Conservation (phyloP, 2,888 invertebrate species). For the Molorchus minor region DNA sequence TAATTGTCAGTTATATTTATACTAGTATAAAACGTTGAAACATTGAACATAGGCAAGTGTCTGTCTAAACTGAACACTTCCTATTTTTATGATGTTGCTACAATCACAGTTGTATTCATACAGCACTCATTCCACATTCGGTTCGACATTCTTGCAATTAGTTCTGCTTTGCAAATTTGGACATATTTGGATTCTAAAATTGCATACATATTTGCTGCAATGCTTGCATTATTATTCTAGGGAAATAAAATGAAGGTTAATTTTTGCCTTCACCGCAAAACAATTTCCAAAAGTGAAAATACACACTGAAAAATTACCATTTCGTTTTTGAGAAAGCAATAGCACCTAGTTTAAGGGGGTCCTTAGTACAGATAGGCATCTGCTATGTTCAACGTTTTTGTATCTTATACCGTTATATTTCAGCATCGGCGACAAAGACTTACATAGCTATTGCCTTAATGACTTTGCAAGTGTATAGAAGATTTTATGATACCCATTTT, state of each 20-base stretch:
- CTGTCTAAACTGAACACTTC: not conserved
- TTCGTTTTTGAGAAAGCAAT: not conserved
- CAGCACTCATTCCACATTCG: not conserved
- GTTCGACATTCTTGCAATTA: not conserved
- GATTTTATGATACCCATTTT: slow-evolving; percentile 83
- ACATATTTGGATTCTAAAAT: too few species aligned
- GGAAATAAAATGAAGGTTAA: not conserved
- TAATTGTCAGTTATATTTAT: not conserved
- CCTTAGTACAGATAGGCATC: too few species aligned
- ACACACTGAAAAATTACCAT: not conserved
- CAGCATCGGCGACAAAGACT: slow-evolving; percentile 70
- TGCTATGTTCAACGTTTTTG: not conserved
- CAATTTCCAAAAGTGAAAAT: not conserved
- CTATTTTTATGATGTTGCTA: not conserved
- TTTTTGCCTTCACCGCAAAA: not conserved
- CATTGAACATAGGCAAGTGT: too few species aligned
- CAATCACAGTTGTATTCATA: not conserved
- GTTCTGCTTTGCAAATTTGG: too few species aligned
- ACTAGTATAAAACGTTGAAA: too few species aligned
- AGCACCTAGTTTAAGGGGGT: not conserved
- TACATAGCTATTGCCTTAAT: slow-evolving; percentile 71
- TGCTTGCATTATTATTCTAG: too few species aligned
- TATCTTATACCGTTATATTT: slow-evolving; percentile 40
- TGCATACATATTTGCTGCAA: too few species aligned
- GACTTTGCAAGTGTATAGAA: slow-evolving; percentile 74